A percentile compares a stretch with the other conserved stretches of the same genome.
These are phyloP conservation scores for Amyelois transitella DNA, from an alignment of 1,140 invertebrate genomes.

Conservation along the genomic window DNA sequence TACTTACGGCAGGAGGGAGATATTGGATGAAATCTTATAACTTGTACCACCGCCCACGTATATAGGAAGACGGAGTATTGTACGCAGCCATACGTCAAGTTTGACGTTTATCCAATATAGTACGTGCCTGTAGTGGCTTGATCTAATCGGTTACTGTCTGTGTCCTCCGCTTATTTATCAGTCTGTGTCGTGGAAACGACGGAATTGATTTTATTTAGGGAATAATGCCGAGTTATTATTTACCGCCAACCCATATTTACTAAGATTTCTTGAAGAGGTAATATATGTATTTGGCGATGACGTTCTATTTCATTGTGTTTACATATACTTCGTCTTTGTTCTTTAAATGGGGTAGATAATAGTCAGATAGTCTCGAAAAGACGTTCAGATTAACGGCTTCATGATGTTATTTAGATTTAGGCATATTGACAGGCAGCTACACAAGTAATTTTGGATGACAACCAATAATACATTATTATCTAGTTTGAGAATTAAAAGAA, in stretches of 20 bases:
- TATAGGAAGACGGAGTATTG: slow-evolving; percentile 11
- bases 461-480: too few relatives aligned
- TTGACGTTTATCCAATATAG: slow-evolving; percentile 65
- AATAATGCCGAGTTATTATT: not conserved
- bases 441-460: too few relatives aligned
- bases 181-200: slow-evolving; percentile 4
- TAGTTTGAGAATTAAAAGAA: too few relatives aligned
- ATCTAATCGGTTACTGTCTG: slow-evolving; percentile 48
- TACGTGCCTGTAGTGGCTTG: slow-evolving; percentile 44
- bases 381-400: too few relatives aligned
- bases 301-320: too few relatives aligned
- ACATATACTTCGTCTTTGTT: too few relatives aligned
- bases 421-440: too few relatives aligned
- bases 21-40: not conserved
- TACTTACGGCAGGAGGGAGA: slow-evolving; percentile 3
- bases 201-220: slow-evolving; percentile 10
- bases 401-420: too few relatives aligned
- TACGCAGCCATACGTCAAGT: slow-evolving; percentile 49
- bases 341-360: too few relatives aligned
- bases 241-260: not conserved
- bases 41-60: not conserved
- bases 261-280: not conserved
- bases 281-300: not conserved
- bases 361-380: too few relatives aligned
- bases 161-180: slow-evolving; percentile 14